Base-by-base conservation (phyloP, 1,140 invertebrate genomes). In the Fopius arisanus region DNA sequence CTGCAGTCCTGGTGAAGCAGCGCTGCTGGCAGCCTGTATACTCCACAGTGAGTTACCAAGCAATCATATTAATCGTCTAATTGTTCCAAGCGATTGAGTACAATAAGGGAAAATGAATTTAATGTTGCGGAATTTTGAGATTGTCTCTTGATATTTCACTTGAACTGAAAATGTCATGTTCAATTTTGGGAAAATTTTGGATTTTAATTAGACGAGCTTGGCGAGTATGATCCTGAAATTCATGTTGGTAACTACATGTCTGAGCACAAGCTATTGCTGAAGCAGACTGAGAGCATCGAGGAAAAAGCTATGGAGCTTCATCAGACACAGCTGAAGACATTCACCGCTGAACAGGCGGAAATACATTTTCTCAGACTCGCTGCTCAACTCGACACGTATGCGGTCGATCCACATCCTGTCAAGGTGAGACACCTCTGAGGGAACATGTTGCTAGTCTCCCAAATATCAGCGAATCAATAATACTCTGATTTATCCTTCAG, bases 321-420 rank as follows among this genome's bases (percentile, higher is more conserved):
- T 87, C 92, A 95, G 82, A 95, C 92, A 78, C 90, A 92, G 70
- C 88, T 95, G 9, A 92, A 93, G 80, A 92, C 92, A 16, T 91
- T 94, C 80, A 91, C 91, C 29, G 91, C 91, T 2, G 90, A 92
- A 73, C 92, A 94, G 82, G 93, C 96, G 3, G 96, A 97, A 88
- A 91, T 91, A 29, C 91, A 92, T 74, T 98, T 98, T 85, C 90
- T 98, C 29, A 94, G 93, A 86, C 93, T 96, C 80, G 96, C 97
- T 19, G 93, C 94, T 31, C 91, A 94, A 70, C 89, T 99, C 40
- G 97, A 98, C 81, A 98, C 97, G 0, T 99, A 99, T 83, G 98
- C 97, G 12, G 94, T 99, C 29, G 97, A 99, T 89, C 98, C 97
- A 1, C 96, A 99, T 90, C 95, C 96, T 67, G 97, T 99, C n/a